Evolutionary conservation across 2,888 invertebrate species (phyloP), one percentile per base, ranked within the genome.

Genomic region (Pachliopta kotzebuea): DNA sequence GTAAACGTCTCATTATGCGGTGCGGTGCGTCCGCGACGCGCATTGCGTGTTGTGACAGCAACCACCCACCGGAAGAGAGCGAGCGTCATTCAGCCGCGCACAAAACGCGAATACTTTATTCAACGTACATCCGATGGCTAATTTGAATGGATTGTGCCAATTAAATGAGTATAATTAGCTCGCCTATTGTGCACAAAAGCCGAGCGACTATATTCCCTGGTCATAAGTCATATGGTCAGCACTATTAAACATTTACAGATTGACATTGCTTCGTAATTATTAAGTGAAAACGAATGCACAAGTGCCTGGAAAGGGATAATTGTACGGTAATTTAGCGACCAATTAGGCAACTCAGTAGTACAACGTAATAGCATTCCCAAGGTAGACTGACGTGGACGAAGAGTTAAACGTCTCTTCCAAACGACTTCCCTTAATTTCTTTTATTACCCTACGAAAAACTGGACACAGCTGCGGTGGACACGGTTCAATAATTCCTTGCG

Each of bases 1-100:
- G 90, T 87, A 90, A 90, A 88, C 91, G 90, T 90, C 90, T 90
- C 90, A 91, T 91, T 91, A 91, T 90, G 90, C 90, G 90, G 84
- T 84, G 88, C 88, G 82, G 85, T 86, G 89, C 86, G 88, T 84
- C 79, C 84, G 84, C 88, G 88, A 86, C 88, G 89, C 88, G 88
- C 86, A 85, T 85, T 88, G 87, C 90, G 85, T 91, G 90, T 90
- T 91, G 90, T 91, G 91, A 90, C 91, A 90, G 88, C 88, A 89
- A 82, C 90, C 90, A 91, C 91, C 90, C 90, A 90, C 90, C 90
- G 90, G 91, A 90, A 90, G 88, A 78, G 84, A 85, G 85, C 88
- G 83, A 84, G 85, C 88, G 88, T 90, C 89, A 88, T 90, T 90
- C 90, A 90, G 80, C 78, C 83, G 81, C 78, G 76, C 81, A 90